Evolutionary conservation across 2,113 vertebrate species (phyloP).

Genomic region (Gnathonemus longibarbis): DNA sequence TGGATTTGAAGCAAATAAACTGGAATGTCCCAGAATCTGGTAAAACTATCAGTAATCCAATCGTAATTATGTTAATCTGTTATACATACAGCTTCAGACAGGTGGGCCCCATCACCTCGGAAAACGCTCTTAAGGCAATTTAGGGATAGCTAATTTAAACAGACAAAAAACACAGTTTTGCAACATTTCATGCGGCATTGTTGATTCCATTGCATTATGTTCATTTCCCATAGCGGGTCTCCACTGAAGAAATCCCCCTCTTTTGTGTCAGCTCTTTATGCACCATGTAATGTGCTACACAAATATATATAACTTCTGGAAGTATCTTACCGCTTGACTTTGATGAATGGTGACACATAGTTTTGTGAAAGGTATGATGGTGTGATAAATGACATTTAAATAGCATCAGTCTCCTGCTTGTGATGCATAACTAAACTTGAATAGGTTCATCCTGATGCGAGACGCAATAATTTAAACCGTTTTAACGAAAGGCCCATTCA

Average conservation of each 20-base stretch:
- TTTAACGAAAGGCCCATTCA: slow-evolving; percentile 37
- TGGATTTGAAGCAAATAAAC: background rate
- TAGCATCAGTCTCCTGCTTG: slow-evolving; percentile 36
- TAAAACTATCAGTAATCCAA: background rate
- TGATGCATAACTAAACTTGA: slow-evolving; percentile 42
- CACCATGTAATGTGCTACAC: slow-evolving; percentile 29
- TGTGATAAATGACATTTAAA: slow-evolving; percentile 50
- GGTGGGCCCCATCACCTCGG: background rate
- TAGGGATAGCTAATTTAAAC: background rate
- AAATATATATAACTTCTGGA: slow-evolving; percentile 31
- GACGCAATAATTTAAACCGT: slow-evolving; percentile 33
- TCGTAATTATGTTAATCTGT: slow-evolving; percentile 12
- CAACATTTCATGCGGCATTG: background rate
- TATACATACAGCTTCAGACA: background rate
- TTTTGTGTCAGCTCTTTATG: slow-evolving; percentile 24
- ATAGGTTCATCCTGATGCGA: slow-evolving; percentile 32
- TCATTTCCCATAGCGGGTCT: slow-evolving; percentile 16
- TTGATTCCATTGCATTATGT: background rate
- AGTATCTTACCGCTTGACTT: slow-evolving; percentile 43
- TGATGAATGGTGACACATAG: slow-evolving; percentile 58
- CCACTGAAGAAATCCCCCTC: slow-evolving; percentile 24
- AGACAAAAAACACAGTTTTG: background rate
- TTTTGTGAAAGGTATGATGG: slow-evolving; percentile 55
- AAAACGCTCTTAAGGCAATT: slow-evolving; percentile 6
- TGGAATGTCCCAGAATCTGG: background rate